phyloP scores from a whole-genome alignment of 2,113 vertebrate genomes.

The Upupa epops region DNA sequence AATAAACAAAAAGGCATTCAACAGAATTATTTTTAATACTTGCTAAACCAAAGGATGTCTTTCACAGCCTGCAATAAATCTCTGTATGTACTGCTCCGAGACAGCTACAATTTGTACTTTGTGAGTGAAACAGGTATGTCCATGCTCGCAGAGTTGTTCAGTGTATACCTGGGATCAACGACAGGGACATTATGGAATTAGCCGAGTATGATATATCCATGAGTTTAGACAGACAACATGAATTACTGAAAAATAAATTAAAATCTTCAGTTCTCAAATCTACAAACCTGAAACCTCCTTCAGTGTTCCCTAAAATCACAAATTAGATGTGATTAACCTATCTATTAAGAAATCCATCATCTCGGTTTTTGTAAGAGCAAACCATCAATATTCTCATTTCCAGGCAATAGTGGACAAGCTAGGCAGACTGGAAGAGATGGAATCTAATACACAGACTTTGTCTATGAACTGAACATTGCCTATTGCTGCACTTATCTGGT shows the following conservation, averaged over 20 bases:
- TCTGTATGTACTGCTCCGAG: background rate
- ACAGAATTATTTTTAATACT: background rate
- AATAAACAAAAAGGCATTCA: conserved; percentile 12
- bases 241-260: background rate
- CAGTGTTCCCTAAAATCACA: background rate
- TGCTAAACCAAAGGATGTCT: background rate
- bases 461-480: background rate
- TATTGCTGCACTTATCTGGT: background rate
- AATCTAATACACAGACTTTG: background rate
- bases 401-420: background rate
- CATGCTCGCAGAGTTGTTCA: background rate
- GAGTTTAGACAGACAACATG: background rate
- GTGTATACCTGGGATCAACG: background rate
- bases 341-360: background rate
- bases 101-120: background rate
- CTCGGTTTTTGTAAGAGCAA: background rate
- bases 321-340: background rate
- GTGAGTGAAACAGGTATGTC: background rate
- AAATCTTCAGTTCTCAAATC: background rate
- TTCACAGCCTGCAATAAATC: background rate
- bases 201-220: background rate
- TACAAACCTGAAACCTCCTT: background rate
- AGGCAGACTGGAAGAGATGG: background rate
- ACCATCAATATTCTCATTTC: too few species aligned
- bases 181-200: background rate